These are phyloP conservation scores for Ceratina japonica DNA, from an alignment of 1,140 invertebrate species.

Conservation along the genomic window DNA sequence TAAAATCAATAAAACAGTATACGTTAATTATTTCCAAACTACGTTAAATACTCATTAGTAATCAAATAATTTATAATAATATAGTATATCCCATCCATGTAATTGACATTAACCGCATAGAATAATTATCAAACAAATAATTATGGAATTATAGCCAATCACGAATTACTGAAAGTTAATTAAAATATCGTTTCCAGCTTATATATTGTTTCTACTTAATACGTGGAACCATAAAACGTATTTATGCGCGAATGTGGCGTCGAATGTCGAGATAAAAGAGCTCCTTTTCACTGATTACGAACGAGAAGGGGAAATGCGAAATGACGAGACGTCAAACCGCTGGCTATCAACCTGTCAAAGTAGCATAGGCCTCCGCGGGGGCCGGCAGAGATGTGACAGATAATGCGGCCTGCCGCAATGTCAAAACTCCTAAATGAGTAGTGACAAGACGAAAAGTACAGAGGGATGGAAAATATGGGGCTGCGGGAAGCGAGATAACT, in stretches of 20 bases:
- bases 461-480: constrained; percentile 6
- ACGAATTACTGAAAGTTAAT: no score
- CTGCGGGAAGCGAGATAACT: not conserved
- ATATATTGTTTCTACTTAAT: no score
- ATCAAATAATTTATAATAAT: no score
- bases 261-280: not conserved
- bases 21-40: no score
- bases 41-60: no score
- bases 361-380: constrained; percentile 10
- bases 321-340: constrained; percentile 53
- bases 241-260: not conserved
- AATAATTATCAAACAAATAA: no score
- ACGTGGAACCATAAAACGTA: no score
- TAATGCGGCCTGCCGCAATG: constrained; percentile 53
- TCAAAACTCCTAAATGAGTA: constrained; percentile 53
- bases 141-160: no score
- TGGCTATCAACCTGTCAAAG: constrained; percentile 44
- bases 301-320: not conserved
- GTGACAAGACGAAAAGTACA: constrained; percentile 8
- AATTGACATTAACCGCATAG: no score
- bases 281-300: not conserved
- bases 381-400: constrained; percentile 14
- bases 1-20: no score
- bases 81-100: no score
- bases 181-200: no score